These are phyloP conservation scores for Myotis lucifugus DNA, from an alignment of 2,113 vertebrate genomes.

Conservation along the genomic window DNA sequence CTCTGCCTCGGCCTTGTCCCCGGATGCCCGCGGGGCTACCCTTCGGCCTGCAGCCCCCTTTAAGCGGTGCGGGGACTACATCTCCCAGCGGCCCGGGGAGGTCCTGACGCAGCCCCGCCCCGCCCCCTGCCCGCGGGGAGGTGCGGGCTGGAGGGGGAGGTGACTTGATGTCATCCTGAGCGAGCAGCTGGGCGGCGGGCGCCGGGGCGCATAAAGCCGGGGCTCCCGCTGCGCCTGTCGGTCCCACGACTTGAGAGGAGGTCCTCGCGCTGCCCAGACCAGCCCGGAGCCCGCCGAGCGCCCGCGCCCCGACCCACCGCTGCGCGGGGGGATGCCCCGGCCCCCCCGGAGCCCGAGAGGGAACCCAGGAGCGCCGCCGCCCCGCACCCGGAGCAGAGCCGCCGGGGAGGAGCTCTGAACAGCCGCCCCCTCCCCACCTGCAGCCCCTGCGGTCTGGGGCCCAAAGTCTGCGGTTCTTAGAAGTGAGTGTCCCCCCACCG, in stretches of 20 bases:
- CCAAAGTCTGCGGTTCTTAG: constrained; percentile 58
- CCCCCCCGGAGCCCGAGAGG: constrained; percentile 40
- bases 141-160: constrained; percentile 75
- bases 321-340: constrained; percentile 64
- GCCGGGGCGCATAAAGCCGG: constrained; percentile 66
- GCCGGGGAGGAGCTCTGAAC: constrained; percentile 33
- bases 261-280: neutral
- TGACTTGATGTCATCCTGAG: constrained; percentile 81
- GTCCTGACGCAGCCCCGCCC: constrained; percentile 60
- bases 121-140: constrained; percentile 35
- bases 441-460: neutral
- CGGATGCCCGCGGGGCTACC: no score
- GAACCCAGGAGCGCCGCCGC: constrained; percentile 65
- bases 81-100: constrained; percentile 67
- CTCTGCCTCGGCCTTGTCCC: neutral
- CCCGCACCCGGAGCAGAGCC: constrained; percentile 49
- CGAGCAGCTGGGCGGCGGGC: constrained; percentile 76
- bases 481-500: constrained; percentile 66
- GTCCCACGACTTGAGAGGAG: constrained; percentile 35
- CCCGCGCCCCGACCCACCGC: constrained; percentile 1
- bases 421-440: neutral
- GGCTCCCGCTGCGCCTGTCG: constrained; percentile 22
- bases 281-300: neutral
- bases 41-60: constrained; percentile 5
- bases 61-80: constrained; percentile 74